These are phyloP conservation scores for Tinea pellionella DNA, from an alignment of 2,888 invertebrate species.

Conservation along the genomic window DNA sequence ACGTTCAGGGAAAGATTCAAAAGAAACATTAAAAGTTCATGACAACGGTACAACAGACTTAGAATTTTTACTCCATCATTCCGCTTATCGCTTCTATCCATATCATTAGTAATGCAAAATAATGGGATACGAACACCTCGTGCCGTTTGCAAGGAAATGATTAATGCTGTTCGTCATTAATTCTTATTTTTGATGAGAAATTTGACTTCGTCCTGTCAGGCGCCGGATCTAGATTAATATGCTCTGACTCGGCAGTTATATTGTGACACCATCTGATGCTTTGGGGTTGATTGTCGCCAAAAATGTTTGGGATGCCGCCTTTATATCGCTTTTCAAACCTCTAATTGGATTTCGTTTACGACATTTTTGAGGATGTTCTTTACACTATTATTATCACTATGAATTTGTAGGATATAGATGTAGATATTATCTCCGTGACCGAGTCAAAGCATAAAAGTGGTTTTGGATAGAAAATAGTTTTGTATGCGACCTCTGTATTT, in stretches of 20 bases:
- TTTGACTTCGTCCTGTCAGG: conserved; percentile 65
- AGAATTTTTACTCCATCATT: conserved; percentile 45
- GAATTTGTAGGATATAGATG: background rate
- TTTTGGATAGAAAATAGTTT: background rate
- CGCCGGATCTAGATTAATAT: conserved; percentile 66
- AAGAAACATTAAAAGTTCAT: background rate
- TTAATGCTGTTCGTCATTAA: conserved; percentile 67
- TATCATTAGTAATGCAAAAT: conserved; percentile 71
- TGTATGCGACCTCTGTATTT: background rate
- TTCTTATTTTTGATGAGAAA: conserved; percentile 71
- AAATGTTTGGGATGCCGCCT: conserved; percentile 15
- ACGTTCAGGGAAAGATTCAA: background rate
- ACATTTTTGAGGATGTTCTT: background rate
- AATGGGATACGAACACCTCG: conserved; percentile 69
- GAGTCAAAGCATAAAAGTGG: conserved; percentile 5
- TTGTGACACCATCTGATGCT: conserved; percentile 24
- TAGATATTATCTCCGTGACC: background rate
- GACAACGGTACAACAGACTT: conserved; percentile 28
- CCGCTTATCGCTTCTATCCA: conserved; percentile 62
- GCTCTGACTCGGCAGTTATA: conserved; percentile 63
- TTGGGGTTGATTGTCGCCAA: conserved; percentile 13
- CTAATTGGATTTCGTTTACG: conserved; percentile 7
- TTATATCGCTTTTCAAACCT: background rate
- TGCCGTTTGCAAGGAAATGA: conserved; percentile 66
- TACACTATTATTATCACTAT: background rate